Conservation (phyloP, 1,140 invertebrate species). For the Solenopsis invicta region DNA sequence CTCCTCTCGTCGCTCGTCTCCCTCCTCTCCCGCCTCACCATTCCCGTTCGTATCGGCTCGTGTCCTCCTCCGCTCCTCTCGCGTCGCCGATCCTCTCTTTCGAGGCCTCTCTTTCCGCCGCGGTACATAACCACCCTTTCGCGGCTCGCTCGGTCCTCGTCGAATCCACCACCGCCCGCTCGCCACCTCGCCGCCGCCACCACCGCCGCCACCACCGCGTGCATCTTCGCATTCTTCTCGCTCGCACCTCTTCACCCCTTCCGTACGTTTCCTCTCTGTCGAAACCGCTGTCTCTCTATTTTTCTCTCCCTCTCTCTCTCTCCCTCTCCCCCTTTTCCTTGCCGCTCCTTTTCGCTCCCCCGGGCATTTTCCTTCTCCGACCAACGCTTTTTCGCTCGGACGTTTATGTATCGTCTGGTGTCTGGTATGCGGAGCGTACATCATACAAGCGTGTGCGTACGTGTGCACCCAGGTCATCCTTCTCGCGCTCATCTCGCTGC, state of each 20-base stretch:
- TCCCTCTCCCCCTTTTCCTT: neutral
- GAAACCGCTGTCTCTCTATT: slow-evolving; percentile 19
- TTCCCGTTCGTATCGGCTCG: slow-evolving; percentile 30
- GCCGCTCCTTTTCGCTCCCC: slow-evolving; percentile 19
- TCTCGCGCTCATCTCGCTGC: slow-evolving; percentile 45
- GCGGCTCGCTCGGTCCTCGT: slow-evolving; percentile 54
- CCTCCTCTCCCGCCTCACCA: slow-evolving; percentile 39
- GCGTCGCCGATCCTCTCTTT: slow-evolving; percentile 44
- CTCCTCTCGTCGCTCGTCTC: slow-evolving; percentile 34
- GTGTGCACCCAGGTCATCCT: slow-evolving; percentile 44
- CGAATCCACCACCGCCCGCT: slow-evolving; percentile 1
- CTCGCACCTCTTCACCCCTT: neutral
- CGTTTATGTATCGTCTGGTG: slow-evolving; percentile 71
- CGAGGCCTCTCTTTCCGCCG: slow-evolving; percentile 11
- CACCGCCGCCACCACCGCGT: too few species aligned
- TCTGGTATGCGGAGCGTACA: slow-evolving; percentile 69
- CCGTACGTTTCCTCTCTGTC: slow-evolving; percentile 4
- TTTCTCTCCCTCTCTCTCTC: slow-evolving; percentile 21
- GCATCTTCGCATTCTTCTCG: slow-evolving; percentile 58
- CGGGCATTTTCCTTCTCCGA: slow-evolving; percentile 58
- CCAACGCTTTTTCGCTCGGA: slow-evolving; percentile 53
- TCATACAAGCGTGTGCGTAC: slow-evolving; percentile 51
- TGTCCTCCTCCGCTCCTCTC: slow-evolving; percentile 57
- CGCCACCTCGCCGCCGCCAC: slow-evolving; percentile 31
- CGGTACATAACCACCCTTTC: slow-evolving; percentile 29